A percentile compares a stretch with the other conserved stretches of the same genome.
Evolutionary conservation across 2,113 vertebrate species (phyloP).

Genomic region (Notarius quadriscutis): DNA sequence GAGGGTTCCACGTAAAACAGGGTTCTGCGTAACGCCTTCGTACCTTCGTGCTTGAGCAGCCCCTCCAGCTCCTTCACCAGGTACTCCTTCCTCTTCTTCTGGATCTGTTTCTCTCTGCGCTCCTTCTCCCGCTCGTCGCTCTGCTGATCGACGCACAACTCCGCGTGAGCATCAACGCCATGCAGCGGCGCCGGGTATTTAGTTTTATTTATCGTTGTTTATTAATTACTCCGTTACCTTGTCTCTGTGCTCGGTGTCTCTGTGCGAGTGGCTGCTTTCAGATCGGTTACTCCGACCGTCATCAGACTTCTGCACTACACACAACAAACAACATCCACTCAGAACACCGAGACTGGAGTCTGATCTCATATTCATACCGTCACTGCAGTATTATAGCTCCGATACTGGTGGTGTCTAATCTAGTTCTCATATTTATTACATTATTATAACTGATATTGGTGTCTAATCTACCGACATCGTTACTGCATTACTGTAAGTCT

Average conservation of each 20-base stretch:
- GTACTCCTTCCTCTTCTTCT: conserved; percentile 80
- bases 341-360: neutral
- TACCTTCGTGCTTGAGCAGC: conserved; percentile 88
- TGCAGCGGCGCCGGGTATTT: neutral
- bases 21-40: neutral
- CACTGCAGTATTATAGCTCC: neutral
- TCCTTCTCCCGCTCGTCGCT: conserved; percentile 73
- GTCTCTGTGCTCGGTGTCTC: conserved; percentile 70
- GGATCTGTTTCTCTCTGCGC: conserved; percentile 75
- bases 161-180: neutral
- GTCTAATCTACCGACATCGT: neutral
- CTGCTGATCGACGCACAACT: conserved; percentile 61
- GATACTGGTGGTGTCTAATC: neutral
- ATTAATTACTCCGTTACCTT: neutral
- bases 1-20: neutral
- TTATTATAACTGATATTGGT: neutral
- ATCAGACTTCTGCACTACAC: conserved; percentile 37
- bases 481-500: neutral
- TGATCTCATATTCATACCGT: neutral
- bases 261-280: conserved; percentile 46
- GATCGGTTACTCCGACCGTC: conserved; percentile 43
- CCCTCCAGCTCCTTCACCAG: conserved; percentile 85
- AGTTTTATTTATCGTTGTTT: neutral
- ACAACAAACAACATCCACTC: neutral
- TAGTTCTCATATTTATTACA: neutral